A percentile compares a stretch with the other conserved stretches of the same genome.
These are phyloP conservation scores for Drosophila nikananu DNA, from an alignment of 1,140 invertebrate species.

Conservation along the genomic window DNA sequence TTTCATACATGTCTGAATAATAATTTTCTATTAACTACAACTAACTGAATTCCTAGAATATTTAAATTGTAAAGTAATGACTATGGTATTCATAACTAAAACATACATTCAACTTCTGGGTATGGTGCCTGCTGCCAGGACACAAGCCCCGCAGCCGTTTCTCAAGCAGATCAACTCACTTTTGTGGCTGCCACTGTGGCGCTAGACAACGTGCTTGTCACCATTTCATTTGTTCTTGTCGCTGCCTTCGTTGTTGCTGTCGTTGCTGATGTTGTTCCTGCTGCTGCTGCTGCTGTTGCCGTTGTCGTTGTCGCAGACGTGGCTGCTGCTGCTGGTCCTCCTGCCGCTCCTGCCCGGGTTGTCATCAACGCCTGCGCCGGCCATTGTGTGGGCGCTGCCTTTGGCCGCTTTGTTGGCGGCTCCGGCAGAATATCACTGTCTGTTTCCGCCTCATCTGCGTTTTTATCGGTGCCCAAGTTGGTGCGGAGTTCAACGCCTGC, in stretches of 20 bases:
- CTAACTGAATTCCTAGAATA: neutral
- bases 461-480: conserved; percentile 71
- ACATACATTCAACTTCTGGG: neutral
- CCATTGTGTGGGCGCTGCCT: conserved; percentile 46
- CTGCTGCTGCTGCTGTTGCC: conserved; percentile 9
- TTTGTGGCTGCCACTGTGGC: conserved; percentile 56
- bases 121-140: neutral
- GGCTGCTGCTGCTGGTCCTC: conserved; percentile 7
- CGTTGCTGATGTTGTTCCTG: conserved; percentile 17
- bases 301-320: conserved; percentile 24
- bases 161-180: conserved; percentile 44
- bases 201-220: conserved; percentile 56
- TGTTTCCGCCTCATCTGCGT: conserved; percentile 79
- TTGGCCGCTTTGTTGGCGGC: conserved; percentile 80
- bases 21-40: neutral
- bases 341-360: conserved; percentile 31
- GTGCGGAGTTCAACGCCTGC: conserved; percentile 49
- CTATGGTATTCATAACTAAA: neutral
- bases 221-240: conserved; percentile 55
- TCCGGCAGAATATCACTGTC: conserved; percentile 85
- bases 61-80: neutral
- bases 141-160: conserved; percentile 1
- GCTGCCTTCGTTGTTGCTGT: conserved; percentile 29
- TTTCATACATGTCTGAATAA: neutral
- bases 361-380: conserved; percentile 41